Evolutionary conservation across 2,113 vertebrate species (phyloP), one percentile per base, ranked within the genome.

Genomic region (Oophaga pumilio): DNA sequence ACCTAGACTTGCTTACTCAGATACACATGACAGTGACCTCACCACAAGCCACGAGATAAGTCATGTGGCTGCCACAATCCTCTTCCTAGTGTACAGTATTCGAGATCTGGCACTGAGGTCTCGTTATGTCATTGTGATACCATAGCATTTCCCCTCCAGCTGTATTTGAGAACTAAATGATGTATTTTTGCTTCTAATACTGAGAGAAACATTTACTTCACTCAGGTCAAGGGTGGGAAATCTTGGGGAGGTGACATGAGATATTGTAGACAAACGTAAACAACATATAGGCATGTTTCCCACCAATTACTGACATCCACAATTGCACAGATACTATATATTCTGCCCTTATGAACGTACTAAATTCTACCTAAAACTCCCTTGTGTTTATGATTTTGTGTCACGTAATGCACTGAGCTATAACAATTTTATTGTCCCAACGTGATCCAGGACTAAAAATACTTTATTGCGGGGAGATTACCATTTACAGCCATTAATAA

Each of bases 21-120:
- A 28, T 59, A 17, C 76, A 79, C 52, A 79, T 79, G 76, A 79
- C 53, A 28, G 7, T 79, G 76, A 79, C 76, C 53, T 79, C 76
- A 79, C 53, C 56, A 59, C 14, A 57, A 56, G n/a, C 52, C 76
- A 15, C n/a, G 20, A 79, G 53, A 24, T 8, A 28, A 79, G 76
- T 79, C 76, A 79, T 57, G 76, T 56, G 53, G 76, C 76, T 14
- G 24, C 52, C 24, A 57, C 76, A 57, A 79, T 79, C 53, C n/a
- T 28, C 76, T 59, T 57, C 7, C 26, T 3, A 78, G 22, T 7
- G 56, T 22, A 78, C 18, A 26, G 22, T 26, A 59, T 77, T 77
- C 18, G 26, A 26, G 50, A 77, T 56, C 76, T 12, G 22, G 56
- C 13, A 24, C 24, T 80, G n/a, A 59, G 76, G 6, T 59, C 7